A percentile compares a stretch with the other conserved stretches of the same genome.
phyloP scores from a whole-genome alignment of 2,797 vertebrate species.

The Caiman crocodilus region DNA sequence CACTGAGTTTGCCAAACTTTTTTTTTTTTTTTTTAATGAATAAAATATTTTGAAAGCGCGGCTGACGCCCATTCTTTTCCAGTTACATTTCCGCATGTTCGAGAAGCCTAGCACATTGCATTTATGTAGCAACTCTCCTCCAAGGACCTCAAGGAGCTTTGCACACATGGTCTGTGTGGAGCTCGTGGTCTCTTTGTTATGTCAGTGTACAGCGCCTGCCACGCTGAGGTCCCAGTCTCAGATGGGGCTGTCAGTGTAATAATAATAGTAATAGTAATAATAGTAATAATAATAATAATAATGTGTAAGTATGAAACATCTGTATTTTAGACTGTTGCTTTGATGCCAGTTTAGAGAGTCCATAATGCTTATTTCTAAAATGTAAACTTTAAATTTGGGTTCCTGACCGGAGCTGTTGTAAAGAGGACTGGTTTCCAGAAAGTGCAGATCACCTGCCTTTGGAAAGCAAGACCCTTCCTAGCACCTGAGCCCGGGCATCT shows the following conservation, averaged over 20 bases:
- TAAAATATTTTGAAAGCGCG: no score
- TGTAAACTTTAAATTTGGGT: not conserved
- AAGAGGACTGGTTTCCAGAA: not conserved
- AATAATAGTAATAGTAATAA: no score
- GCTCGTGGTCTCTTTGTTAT: fast-evolving
- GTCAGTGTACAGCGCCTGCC: fast-evolving
- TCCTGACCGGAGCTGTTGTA: not conserved
- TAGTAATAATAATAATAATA: not conserved
- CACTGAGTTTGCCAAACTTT: not conserved
- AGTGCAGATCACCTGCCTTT: not conserved
- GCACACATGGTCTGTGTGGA: fast-evolving
- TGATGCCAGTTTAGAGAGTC: not conserved
- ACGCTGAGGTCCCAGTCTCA: not conserved
- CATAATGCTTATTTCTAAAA: not conserved
- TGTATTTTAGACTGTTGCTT: not conserved
- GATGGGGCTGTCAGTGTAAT: not conserved
- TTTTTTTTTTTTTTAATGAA: not conserved
- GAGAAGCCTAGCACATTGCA: fast-evolving
- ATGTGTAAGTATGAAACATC: not conserved
- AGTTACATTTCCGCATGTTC: not conserved
- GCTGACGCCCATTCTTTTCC: not conserved
- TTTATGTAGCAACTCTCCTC: not conserved
- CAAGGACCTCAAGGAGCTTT: fast-evolving
- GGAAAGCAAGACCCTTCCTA: not conserved
- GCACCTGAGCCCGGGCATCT: no score